These are phyloP conservation scores for Stenurella melanura DNA, from an alignment of 2,888 invertebrate species.

Conservation along the genomic window DNA sequence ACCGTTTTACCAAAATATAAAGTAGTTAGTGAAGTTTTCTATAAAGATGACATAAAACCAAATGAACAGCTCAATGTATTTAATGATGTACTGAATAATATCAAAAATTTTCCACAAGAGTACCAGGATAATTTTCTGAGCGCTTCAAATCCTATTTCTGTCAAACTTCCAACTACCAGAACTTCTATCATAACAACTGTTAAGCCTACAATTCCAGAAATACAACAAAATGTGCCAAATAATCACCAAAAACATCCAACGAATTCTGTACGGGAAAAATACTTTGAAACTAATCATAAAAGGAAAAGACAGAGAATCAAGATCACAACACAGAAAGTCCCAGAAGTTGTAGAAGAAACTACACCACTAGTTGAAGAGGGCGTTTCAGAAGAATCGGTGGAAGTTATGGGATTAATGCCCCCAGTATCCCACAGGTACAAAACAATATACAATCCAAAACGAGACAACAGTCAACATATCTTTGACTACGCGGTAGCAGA, in stretches of 20 bases:
- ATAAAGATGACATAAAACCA: conserved; percentile 71
- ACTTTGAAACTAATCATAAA: conserved; percentile 5
- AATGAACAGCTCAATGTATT: conserved; percentile 73
- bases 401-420: conserved; percentile 63
- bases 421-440: conserved; percentile 61
- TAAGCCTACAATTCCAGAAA: conserved; percentile 32
- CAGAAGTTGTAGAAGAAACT: conserved; percentile 21
- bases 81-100: conserved; percentile 74
- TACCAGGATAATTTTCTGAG: neutral
- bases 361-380: conserved; percentile 42
- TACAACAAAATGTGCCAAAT: neutral
- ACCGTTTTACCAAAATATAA: conserved; percentile 62
- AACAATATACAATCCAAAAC: conserved; percentile 60
- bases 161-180: conserved; percentile 31
- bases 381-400: conserved; percentile 47
- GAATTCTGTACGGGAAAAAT: neutral
- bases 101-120: conserved; percentile 66
- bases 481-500: conserved; percentile 27
- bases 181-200: conserved; percentile 54
- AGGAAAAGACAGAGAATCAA: conserved; percentile 18
- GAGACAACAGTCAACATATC: conserved; percentile 40
- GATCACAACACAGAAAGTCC: conserved; percentile 39
- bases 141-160: neutral
- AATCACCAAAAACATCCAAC: neutral
- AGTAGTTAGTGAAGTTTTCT: conserved; percentile 68